Evolutionary conservation across 2,888 invertebrate species (phyloP), one percentile per base, ranked within the genome.

Genomic region (Choreutis nemorana): DNA sequence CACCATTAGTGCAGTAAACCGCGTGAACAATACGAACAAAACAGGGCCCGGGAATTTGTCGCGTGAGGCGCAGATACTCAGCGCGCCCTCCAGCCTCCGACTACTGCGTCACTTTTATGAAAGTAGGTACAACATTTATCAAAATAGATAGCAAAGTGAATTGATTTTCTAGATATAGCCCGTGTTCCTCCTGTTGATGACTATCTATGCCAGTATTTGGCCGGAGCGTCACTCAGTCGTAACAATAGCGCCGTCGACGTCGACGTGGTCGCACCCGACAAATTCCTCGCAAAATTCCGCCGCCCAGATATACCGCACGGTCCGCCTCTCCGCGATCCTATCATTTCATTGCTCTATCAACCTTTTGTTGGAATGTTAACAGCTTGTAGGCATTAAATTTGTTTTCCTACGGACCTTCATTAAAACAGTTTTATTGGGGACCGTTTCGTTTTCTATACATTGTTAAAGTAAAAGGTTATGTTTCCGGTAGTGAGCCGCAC

Each of bases 1-100:
- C 72, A 71, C 72, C 70, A 72, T 73, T 72, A 70, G 59, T 48
- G 53, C 42, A 44, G 51, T 49, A 51, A 57, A 55, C 48, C 51
- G 53, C 46, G 46, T 42, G 45, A 54, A 63, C 65, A 70, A 67
- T 58, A 60, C 42, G 44, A 71, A 48, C 54, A 70, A 70, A 60
- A 57, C 47, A 50, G 56, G 45, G 39, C 42, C 52, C 29, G 31
- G 65, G 68, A 59, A 71, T 68, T 66, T 66, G 53, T 63, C 67
- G 58, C 62, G 55, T 47, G 49, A 50, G 40, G 42, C 41, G 31
- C 35, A 39, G 36, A 41, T 36, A 42, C 45, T 46, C 49, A 41
- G 21, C 28, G 28, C 22, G 16, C 16, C 15, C 15, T 21, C 15
- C 27, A 22, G 30, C 30, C 28, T 13, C 14, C 13, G 22, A 21